Percentiles rank a stretch among this genome's conserved stretches.
These are phyloP conservation scores for Bellardia bayeri DNA, from an alignment of 2,888 invertebrate species.

Conservation along the genomic window DNA sequence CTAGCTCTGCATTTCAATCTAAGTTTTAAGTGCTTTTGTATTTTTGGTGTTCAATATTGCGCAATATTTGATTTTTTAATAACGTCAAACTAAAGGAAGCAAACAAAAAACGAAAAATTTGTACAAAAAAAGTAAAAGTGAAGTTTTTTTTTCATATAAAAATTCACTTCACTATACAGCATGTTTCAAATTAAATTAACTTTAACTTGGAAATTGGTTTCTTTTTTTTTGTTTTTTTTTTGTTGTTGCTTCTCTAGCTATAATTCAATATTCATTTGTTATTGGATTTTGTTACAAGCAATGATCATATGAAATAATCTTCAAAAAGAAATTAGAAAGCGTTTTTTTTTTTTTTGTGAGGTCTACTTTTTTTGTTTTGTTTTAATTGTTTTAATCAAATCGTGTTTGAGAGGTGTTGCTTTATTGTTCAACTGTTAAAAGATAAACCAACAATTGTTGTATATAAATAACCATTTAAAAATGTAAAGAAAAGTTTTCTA, in stretches of 20 bases:
- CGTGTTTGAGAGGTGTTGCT: constrained; percentile 8
- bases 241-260: no score
- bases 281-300: not conserved
- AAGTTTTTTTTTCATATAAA: not conserved
- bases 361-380: not conserved
- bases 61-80: constrained; percentile 29
- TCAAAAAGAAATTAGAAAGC: constrained; percentile 24
- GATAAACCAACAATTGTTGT: no score
- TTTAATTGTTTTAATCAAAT: constrained; percentile 21
- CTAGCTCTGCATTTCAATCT: not conserved
- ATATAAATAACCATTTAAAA: not conserved
- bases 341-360: constrained; percentile 2
- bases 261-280: not conserved
- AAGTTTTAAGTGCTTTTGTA: not conserved
- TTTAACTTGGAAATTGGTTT: constrained; percentile 7
- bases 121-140: not conserved
- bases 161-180: not conserved
- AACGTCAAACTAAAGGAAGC: not conserved
- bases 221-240: not conserved
- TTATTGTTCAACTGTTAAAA: not conserved
- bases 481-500: not conserved
- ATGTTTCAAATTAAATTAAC: constrained; percentile 14
- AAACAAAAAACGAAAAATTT: not conserved
- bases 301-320: not conserved
- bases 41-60: constrained; percentile 18